These are phyloP conservation scores for Tetranychus truncatus DNA, from an alignment of 2,888 invertebrate genomes.

Conservation along the genomic window DNA sequence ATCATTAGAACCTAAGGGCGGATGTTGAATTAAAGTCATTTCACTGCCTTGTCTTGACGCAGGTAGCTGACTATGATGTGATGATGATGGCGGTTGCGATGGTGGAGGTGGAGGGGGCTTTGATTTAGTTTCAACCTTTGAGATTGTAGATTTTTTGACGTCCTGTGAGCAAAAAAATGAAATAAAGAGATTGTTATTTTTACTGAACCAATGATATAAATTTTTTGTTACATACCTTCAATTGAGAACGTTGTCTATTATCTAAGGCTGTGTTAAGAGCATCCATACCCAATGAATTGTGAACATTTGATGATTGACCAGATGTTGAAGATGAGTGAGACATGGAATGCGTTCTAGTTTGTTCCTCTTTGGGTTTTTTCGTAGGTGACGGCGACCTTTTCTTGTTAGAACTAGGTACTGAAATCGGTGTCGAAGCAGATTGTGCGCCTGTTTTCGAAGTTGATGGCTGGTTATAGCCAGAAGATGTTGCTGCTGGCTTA, in stretches of 20 bases:
- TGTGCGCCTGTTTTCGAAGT: not conserved
- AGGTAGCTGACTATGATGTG: not conserved
- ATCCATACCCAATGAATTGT: not conserved
- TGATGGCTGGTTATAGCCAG: not conserved
- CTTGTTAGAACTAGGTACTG: not conserved
- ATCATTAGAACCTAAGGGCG: not conserved
- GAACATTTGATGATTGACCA: not conserved
- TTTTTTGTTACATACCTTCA: not conserved
- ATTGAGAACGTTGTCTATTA: not conserved
- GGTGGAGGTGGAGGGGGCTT: constrained; percentile 5
- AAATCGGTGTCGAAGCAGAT: not conserved
- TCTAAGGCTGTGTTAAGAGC: not conserved
- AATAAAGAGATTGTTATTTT: not conserved
- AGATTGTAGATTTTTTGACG: not conserved
- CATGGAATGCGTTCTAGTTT: not conserved
- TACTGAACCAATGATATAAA: not conserved
- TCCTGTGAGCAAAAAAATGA: not conserved
- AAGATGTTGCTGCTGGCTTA: not conserved
- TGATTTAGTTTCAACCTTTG: not conserved
- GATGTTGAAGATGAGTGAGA: not conserved
- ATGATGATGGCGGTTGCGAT: not conserved
- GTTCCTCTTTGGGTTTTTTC: not conserved
- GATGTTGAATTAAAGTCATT: not conserved
- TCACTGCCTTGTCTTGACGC: not conserved
- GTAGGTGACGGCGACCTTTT: not conserved